A percentile compares a stretch with the other conserved stretches of the same genome.
These are phyloP conservation scores for Ptychobarbus kaznakovi DNA, from an alignment of 2,797 vertebrate genomes.

Conservation along the genomic window DNA sequence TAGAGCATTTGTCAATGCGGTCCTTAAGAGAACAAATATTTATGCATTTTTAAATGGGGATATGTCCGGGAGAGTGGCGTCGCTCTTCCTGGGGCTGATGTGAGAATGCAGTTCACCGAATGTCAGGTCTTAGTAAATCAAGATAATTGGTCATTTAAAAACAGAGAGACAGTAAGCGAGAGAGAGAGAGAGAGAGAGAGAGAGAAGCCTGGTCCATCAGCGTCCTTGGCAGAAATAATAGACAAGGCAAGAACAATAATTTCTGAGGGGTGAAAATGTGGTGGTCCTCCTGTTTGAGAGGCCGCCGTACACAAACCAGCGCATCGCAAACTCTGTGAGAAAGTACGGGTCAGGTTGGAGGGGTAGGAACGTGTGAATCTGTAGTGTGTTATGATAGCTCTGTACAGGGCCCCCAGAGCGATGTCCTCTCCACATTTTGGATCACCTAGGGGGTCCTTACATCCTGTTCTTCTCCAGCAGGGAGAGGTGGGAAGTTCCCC, in stretches of 20 bases:
- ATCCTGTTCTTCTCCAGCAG: slow-evolving; percentile 72
- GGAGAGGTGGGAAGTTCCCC: slow-evolving; percentile 68
- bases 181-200: background rate
- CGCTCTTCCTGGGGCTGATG: slow-evolving; percentile 46
- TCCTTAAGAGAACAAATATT: slow-evolving; percentile 64
- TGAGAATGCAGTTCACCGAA: slow-evolving; percentile 40
- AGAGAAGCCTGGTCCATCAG: slow-evolving; percentile 34
- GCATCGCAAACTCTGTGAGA: slow-evolving; percentile 52
- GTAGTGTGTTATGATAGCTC: slow-evolving; percentile 77
- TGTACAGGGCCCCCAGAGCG: slow-evolving; percentile 73
- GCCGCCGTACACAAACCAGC: slow-evolving; percentile 28
- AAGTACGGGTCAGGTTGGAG: slow-evolving; percentile 70
- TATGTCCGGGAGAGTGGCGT: slow-evolving; percentile 54
- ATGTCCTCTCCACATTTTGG: slow-evolving; percentile 77
- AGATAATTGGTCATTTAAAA: slow-evolving; percentile 49
- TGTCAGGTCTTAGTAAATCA: slow-evolving; percentile 61
- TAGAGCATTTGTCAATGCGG: slow-evolving; percentile 61
- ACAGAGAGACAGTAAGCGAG: slow-evolving; percentile 36
- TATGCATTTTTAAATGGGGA: slow-evolving; percentile 58
- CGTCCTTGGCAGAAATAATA: slow-evolving; percentile 39
- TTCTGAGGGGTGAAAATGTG: slow-evolving; percentile 30
- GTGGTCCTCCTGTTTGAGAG: slow-evolving; percentile 25
- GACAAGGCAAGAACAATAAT: slow-evolving; percentile 42
- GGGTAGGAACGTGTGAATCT: slow-evolving; percentile 74
- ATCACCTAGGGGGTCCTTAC: slow-evolving; percentile 78